Conservation (phyloP, 2,888 invertebrate genomes). For the Lymantria monacha region DNA sequence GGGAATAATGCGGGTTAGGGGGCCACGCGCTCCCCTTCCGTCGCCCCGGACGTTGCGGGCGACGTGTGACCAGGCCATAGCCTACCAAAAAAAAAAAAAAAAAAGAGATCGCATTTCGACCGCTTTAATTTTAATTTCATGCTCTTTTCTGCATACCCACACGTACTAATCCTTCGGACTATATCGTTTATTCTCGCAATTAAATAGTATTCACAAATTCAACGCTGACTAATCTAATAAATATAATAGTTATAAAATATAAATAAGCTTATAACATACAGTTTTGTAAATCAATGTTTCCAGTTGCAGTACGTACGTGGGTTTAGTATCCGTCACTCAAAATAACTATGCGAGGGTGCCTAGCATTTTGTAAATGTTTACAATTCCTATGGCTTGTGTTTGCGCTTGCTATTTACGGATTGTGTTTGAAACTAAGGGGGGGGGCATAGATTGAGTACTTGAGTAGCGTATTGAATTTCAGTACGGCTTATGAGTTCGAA, state of each 20-base stretch:
- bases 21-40: too few species aligned
- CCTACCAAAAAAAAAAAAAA: too few species aligned
- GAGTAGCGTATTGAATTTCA: not conserved
- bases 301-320: slow-evolving; percentile 15
- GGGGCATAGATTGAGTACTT: slow-evolving; percentile 14
- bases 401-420: slow-evolving; percentile 32
- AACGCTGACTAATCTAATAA: too few species aligned
- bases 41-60: too few species aligned
- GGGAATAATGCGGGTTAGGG: too few species aligned
- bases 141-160: too few species aligned
- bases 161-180: too few species aligned
- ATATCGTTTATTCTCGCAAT: too few species aligned
- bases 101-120: too few species aligned
- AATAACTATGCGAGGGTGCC: slow-evolving; percentile 43
- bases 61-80: too few species aligned
- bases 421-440: slow-evolving; percentile 20
- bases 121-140: too few species aligned
- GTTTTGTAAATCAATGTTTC: not conserved
- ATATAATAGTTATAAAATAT: not conserved
- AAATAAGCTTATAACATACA: not conserved
- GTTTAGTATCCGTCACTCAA: slow-evolving; percentile 44
- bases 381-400: slow-evolving; percentile 34
- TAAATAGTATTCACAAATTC: too few species aligned
- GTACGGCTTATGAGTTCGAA: not conserved
- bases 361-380: slow-evolving; percentile 51